A percentile compares a stretch with the other conserved stretches of the same genome.
Evolutionary conservation across 2,113 vertebrate species (phyloP).

Genomic region (Embiotoca jacksoni): DNA sequence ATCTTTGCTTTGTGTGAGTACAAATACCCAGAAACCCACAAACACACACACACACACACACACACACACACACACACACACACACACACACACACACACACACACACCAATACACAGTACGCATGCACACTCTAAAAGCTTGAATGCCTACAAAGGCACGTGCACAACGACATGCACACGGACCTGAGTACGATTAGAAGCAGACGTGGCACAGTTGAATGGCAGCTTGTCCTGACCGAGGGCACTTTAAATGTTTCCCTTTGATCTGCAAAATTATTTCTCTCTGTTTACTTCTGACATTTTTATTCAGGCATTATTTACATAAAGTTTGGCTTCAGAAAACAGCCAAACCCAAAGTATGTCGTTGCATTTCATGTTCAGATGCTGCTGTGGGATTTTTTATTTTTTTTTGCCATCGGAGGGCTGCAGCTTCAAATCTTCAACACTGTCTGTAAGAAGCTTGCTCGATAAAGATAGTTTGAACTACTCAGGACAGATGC

Average conservation of each 20-base stretch:
- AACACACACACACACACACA: constrained; percentile 8
- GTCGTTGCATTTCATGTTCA: background rate
- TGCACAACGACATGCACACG: background rate
- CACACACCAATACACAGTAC: constrained; percentile 6
- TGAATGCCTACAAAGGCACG: constrained; percentile 5
- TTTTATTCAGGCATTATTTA: constrained; percentile 52
- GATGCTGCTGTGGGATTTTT: background rate
- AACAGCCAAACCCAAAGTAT: constrained; percentile 8
- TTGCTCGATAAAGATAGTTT: too few relatives aligned
- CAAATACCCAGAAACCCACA: constrained; percentile 2
- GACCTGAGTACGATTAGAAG: constrained; percentile 56
- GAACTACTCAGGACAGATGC: too few relatives aligned
- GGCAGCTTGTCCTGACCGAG: constrained; percentile 20
- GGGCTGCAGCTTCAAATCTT: background rate
- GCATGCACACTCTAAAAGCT: background rate
- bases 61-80: constrained; percentile 2
- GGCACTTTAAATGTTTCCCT: constrained; percentile 49
- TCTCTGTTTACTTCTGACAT: constrained; percentile 50
- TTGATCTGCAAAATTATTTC: constrained; percentile 43
- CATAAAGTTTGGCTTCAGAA: constrained; percentile 32
- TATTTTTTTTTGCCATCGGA: background rate
- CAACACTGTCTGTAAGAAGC: background rate
- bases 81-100: background rate
- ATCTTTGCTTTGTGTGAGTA: background rate
- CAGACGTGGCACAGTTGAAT: constrained; percentile 27